A percentile compares a stretch with the other conserved stretches of the same genome.
Conservation (phyloP, 2,113 vertebrate genomes). For the Cyanoramphus novaezelandiae region DNA sequence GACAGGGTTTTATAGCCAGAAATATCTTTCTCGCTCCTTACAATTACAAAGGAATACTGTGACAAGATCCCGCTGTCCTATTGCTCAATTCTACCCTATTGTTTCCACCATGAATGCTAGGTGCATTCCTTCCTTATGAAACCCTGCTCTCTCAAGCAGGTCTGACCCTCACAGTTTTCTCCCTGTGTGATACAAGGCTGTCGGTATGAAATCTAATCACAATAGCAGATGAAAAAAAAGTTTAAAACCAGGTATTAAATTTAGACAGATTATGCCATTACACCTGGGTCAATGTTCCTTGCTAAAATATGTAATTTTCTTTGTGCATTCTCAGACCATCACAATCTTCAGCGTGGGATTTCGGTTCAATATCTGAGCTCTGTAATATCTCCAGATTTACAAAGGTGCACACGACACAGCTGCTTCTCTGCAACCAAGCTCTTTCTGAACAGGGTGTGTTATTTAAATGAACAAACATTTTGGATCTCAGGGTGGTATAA, state of each 20-base stretch:
- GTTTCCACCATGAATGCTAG: neutral
- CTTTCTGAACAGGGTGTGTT: neutral
- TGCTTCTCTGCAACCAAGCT: neutral
- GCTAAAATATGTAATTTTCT: neutral
- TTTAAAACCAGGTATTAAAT: neutral
- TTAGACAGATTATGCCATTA: neutral
- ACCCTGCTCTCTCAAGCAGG: neutral
- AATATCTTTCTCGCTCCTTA: neutral
- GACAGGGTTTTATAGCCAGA: neutral
- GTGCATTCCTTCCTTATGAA: neutral
- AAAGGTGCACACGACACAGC: neutral
- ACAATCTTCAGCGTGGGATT: neutral
- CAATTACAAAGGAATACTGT: neutral
- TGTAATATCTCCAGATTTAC: neutral
- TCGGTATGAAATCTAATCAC: neutral
- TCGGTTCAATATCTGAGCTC: neutral
- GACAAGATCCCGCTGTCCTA: neutral
- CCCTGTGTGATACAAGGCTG: neutral
- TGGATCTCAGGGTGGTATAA: neutral
- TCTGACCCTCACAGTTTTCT: neutral
- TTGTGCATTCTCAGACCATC: neutral
- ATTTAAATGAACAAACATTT: neutral
- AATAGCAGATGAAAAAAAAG: neutral
- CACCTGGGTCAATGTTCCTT: neutral
- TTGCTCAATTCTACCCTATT: neutral